Percentiles rank a stretch among this genome's conserved stretches.
Evolutionary conservation across 2,113 vertebrate genomes (phyloP).

Genomic region (Erpornis zantholeuca): DNA sequence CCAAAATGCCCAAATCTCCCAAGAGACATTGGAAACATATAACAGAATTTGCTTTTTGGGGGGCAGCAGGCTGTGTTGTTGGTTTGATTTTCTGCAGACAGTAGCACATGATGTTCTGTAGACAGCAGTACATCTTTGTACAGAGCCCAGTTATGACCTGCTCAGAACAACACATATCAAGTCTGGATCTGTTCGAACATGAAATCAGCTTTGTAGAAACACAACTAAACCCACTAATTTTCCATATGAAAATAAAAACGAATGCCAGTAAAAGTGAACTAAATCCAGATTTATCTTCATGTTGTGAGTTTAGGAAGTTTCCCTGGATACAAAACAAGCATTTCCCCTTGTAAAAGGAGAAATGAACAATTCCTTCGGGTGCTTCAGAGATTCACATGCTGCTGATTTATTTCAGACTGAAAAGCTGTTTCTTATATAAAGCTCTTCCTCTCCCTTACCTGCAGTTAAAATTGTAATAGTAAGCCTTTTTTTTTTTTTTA

Average conservation of each 20-base stretch:
- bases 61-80: background rate
- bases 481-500: background rate
- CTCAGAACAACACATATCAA: background rate
- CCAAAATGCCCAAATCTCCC: background rate
- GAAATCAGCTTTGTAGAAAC: background rate
- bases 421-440: background rate
- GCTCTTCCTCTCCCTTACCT: background rate
- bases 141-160: background rate
- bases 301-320: background rate
- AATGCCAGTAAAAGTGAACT: background rate
- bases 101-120: background rate
- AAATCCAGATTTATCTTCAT: background rate
- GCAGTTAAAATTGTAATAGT: background rate
- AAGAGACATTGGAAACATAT: background rate
- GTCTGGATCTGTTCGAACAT: background rate
- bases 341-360: background rate
- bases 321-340: background rate
- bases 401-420: background rate
- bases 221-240: background rate
- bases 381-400: background rate
- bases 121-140: background rate
- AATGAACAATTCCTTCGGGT: background rate
- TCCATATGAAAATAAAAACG: background rate
- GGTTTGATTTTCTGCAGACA: background rate
- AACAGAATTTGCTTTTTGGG: background rate